phyloP scores from a whole-genome alignment of 2,113 vertebrate genomes.

The Trogon melanurus region DNA sequence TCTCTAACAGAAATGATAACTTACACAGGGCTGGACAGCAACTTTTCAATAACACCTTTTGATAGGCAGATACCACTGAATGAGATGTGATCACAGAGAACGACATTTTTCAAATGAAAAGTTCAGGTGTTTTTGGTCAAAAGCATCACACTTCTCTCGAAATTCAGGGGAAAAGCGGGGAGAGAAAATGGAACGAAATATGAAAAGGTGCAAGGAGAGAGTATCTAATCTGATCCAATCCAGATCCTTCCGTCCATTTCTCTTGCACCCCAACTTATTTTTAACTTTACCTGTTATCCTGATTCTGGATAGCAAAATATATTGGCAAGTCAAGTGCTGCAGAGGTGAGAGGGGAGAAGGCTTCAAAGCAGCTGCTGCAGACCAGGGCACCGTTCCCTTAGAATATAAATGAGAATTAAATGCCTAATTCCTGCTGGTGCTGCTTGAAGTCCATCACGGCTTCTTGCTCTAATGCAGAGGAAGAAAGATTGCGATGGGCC shows the following conservation, averaged over 20 bases:
- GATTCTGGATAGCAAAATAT: not conserved
- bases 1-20: not conserved
- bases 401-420: conserved; percentile 21
- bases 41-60: not conserved
- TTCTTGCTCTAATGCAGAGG: not conserved
- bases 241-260: not conserved
- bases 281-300: not conserved
- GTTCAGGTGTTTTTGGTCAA: not conserved
- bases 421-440: not conserved
- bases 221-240: not conserved
- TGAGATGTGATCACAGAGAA: not conserved
- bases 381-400: not conserved
- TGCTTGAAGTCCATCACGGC: not conserved
- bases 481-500: not conserved
- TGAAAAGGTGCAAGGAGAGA: not conserved
- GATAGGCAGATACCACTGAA: conserved; percentile 13
- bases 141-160: not conserved
- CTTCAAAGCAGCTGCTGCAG: not conserved
- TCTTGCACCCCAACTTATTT: not conserved
- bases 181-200: not conserved
- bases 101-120: not conserved
- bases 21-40: not conserved
- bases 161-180: not conserved
- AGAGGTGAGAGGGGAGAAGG: not conserved
- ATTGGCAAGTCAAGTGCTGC: not conserved